Evolutionary conservation across 1,140 invertebrate species (phyloP), one percentile per base, ranked within the genome.

Genomic region (Oscheius sp.): DNA sequence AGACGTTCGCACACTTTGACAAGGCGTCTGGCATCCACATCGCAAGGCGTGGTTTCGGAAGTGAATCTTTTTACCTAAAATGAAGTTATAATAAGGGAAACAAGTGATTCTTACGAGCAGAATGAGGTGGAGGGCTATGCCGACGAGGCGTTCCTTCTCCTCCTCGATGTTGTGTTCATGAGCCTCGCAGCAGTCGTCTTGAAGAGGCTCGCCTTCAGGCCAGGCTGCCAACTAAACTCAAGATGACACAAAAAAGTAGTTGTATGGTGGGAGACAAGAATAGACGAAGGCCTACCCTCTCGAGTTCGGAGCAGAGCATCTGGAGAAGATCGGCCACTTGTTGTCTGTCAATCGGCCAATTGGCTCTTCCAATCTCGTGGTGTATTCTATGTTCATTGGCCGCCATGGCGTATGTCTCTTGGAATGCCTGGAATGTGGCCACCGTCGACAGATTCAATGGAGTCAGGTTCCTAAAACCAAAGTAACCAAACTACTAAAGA

Each of bases 331-430:
- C 49, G 49, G 23, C 7, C 7, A 55, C 23, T 23, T 55, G 49
- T 7, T 23, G 15, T 26, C 4, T 55, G 7, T 55, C 49, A 23
- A 55, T 26, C 23, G 49, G 49, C 49, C 49, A 55, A 15, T 55
- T 15, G 15, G 4, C 15, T 23, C 49, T 7, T 7, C 49, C 49
- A 23, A 55, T 13, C 7, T 63, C 52, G 23, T 71, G 69, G 36
- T 71, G 63, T 26, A 34, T 70, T 10, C 35, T 26, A 26, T 49
- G 58, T 3, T 73, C 71, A 23, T 73, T 67, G 18, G 63, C 38
- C 3, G 71, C 42, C 49, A 73, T 66, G 26, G 64, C 32, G 64
- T 68, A 73, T 18, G 71, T 73, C n/a, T 73, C 71, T 29, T 73
- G 71, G 64, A 73, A 73, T 23, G 71, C 46, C 49, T 66, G 64